Conservation (phyloP, 1,140 invertebrate genomes). For the Penaeus indicus region DNA sequence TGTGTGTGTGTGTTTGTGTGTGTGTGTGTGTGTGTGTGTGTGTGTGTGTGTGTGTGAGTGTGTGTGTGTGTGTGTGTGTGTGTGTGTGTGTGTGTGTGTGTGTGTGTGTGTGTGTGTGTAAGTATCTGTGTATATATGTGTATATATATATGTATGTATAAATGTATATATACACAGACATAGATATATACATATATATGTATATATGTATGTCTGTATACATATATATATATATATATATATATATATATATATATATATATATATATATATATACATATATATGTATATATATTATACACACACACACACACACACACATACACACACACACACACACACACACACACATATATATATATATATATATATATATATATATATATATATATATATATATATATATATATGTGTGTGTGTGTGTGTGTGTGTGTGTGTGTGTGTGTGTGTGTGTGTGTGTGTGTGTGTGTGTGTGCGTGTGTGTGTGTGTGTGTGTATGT, state of each 20-base stretch:
- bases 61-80: constrained; percentile 1
- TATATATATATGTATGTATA: not conserved
- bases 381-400: constrained; percentile 21
- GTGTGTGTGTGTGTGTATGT: not conserved
- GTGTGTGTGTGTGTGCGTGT: not conserved
- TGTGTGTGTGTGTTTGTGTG: constrained; percentile 1
- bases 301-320: too few relatives aligned
- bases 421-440: not conserved
- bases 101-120: too few relatives aligned
- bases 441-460: not conserved
- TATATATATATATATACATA: constrained; percentile 21
- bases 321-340: too few relatives aligned
- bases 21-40: constrained; percentile 23
- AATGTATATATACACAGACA: not conserved
- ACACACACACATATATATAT: too few relatives aligned
- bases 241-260: constrained; percentile 31
- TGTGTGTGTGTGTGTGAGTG: not conserved
- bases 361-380: not conserved
- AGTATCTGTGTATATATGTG: not conserved
- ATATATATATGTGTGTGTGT: not conserved
- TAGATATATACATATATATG: too few relatives aligned
- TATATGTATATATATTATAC: too few relatives aligned
- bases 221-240: constrained; percentile 41
- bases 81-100: not conserved
- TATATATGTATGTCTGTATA: not conserved